A percentile compares a stretch with the other conserved stretches of the same genome.
These are phyloP conservation scores for Scomber scombrus DNA, from an alignment of 2,113 vertebrate species.

Conservation along the genomic window DNA sequence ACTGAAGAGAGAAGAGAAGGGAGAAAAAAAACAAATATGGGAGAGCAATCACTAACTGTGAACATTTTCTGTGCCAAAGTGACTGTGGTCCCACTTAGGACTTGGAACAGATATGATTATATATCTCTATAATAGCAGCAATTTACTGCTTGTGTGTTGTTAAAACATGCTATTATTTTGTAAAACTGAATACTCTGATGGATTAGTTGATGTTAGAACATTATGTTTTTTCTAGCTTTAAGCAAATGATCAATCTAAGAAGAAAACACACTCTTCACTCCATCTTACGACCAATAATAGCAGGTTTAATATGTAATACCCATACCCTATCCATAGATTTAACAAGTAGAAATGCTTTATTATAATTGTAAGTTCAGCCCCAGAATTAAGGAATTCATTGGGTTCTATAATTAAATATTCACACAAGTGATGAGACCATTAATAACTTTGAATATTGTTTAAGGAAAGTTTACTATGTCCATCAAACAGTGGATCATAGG, in stretches of 20 bases:
- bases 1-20: conserved; percentile 59
- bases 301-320: no score
- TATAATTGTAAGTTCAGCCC: no score
- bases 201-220: conserved; percentile 26
- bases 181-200: conserved; percentile 34
- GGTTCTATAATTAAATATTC: background rate
- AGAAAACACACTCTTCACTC: background rate
- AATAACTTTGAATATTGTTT: no score
- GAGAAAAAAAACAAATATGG: conserved; percentile 25
- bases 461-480: background rate
- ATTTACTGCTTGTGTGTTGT: conserved; percentile 28
- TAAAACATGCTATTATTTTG: conserved; percentile 17
- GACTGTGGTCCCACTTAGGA: conserved; percentile 41
- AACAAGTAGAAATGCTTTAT: no score
- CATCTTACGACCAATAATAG: no score
- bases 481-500: background rate
- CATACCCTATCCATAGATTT: no score
- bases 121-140: conserved; percentile 34
- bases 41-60: conserved; percentile 53
- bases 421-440: background rate
- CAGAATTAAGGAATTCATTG: no score
- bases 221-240: conserved; percentile 3
- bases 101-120: conserved; percentile 40
- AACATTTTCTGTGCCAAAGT: conserved; percentile 60
- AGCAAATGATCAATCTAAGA: conserved; percentile 10